These are phyloP conservation scores for Enteromius treurensis DNA, from an alignment of 2,797 vertebrate species.

Conservation along the genomic window DNA sequence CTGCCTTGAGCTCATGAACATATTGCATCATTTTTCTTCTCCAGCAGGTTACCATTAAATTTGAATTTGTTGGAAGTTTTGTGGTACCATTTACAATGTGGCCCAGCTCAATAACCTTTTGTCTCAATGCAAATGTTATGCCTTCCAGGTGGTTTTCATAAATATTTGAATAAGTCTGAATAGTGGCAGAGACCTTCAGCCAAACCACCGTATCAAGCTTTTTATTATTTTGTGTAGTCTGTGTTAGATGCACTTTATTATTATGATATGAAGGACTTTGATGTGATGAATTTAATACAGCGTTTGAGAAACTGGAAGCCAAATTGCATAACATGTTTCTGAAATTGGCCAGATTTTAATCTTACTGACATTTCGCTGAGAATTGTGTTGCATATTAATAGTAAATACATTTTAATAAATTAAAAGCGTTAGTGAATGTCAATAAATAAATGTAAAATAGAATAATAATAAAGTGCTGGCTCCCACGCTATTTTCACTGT, in stretches of 20 bases:
- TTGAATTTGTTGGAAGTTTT: slow-evolving; percentile 83
- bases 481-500: too few relatives aligned
- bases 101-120: slow-evolving; percentile 80
- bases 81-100: slow-evolving; percentile 79
- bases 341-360: not conserved
- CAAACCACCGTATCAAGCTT: slow-evolving; percentile 33
- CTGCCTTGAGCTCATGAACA: slow-evolving; percentile 80
- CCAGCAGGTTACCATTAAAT: slow-evolving; percentile 84
- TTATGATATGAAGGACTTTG: not conserved
- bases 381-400: not conserved
- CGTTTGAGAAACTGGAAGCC: not conserved
- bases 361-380: not conserved
- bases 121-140: slow-evolving; percentile 81
- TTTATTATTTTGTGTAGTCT: slow-evolving; percentile 18
- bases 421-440: not conserved
- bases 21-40: slow-evolving; percentile 84
- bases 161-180: slow-evolving; percentile 79
- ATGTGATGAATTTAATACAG: not conserved
- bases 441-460: not conserved
- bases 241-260: slow-evolving; percentile 14
- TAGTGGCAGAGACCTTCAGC: slow-evolving; percentile 68
- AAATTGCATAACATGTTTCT: not conserved
- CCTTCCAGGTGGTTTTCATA: slow-evolving; percentile 73
- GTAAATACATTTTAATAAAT: not conserved
- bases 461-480: too few relatives aligned